Base-by-base conservation (phyloP, 2,797 vertebrate genomes). In the Calcarius lapponicus region DNA sequence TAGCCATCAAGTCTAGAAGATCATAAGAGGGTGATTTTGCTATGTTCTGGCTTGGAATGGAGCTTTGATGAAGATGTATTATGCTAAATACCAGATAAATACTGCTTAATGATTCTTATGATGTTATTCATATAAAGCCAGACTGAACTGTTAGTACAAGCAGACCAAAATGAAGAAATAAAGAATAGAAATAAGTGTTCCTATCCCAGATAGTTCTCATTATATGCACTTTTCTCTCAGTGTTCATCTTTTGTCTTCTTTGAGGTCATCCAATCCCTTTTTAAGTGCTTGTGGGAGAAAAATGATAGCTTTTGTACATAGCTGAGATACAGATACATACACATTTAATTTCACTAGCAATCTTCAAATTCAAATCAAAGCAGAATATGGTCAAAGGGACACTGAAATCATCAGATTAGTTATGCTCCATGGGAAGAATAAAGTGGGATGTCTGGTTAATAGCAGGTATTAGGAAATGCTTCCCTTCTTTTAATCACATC, bases 401-500 rank as follows among this genome's bases (percentile, higher is more conserved):
- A 79, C 56, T 67, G 71, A 93, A 95, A 95, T 96, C 40, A 66
- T 93, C 93, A 86, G 42, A 95, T 94, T 93, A 94, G 86, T 89
- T 94, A 86, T 92, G 86, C 89, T 88, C 45, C 67, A 45, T 80
- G 65, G 78, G 92, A 92, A 69, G 65, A 96, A 65, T 80, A 72
- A 96, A 96, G 57, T 91, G 65, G 20, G 51, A 80, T 94, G 42
- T 85, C 86, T 94, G 57, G 50, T 87, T 96, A 94, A 95, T 94
- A 91, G 47, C 61, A 92, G 69, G 34, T 89, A 72, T 82, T 58
- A 61, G 53, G 51, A 81, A 93, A 84, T 28, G 17, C 54, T 94
- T 90, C 36, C 74, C 40, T 79, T 93, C 80, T 86, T 92, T 95
- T 95, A 94, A 87, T 90, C 71, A 64, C 32, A 67, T 91, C 53